Evolutionary conservation across 2,888 invertebrate species (phyloP), one percentile per base, ranked within the genome.

Genomic region (Myathropa florea): DNA sequence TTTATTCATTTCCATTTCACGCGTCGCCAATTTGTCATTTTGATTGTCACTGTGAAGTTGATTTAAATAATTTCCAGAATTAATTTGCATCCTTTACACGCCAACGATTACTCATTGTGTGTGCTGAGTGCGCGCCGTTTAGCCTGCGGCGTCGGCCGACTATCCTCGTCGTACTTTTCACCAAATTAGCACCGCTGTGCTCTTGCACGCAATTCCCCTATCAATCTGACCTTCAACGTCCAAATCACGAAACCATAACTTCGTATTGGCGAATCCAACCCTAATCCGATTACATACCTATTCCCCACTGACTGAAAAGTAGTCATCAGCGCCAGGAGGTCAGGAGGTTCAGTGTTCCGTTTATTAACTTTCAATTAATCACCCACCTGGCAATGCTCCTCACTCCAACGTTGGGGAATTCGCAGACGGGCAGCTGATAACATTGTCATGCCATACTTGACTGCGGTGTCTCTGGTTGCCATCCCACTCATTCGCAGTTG

Each of bases 161-260:
- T 70, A 55, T 68, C 77, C 53, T 36, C 55, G 55, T 14, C 24
- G 57, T 26, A 57, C 55, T 63, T 77, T 63, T 70, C 77, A 28
- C 18, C 77, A 77, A 68, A 68, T 77, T 70, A 68, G 61, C 77
- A 63, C 70, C 77, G 26, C 33, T 70, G 9, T 55, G 46, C 46
- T 63, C 21, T 14, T n/a, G 55, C 77, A 77, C 77, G 77, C 77
- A 63, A 77, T 70, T 33, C 21, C 18, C 14, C 77, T 68, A 77
- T 77, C 77, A 77, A 77, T 77, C 57, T 28, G 57, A 30, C 68
- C 30, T 26, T 70, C 71, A 71, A 46, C 67, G 30, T 30, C 46
- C 23, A 28, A 67, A 61, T 60, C 39, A 60, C 71, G 71, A 71
- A 26, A 18, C 46, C 60, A 60, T 71, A 39, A 71, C 39, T 36